Percentiles rank a stretch among this genome's conserved stretches.
phyloP scores from a whole-genome alignment of 2,888 invertebrate species.

The Brenthis daphne region DNA sequence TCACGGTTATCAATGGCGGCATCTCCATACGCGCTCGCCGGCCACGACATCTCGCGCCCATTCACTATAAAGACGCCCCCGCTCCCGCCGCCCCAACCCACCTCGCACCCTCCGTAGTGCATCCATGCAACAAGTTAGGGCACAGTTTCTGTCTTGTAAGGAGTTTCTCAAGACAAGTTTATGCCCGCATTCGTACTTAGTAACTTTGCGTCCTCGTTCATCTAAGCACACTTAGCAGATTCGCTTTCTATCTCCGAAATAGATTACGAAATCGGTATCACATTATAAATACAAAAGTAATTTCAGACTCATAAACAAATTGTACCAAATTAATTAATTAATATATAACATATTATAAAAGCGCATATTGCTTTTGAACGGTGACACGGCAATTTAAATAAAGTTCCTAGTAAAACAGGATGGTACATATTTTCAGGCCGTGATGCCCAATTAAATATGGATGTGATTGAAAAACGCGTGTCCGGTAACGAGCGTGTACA shows the following conservation, averaged over 20 bases:
- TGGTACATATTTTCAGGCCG: constrained; percentile 77
- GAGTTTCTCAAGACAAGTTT: constrained; percentile 60
- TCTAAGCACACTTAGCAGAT: background rate
- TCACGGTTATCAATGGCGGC: constrained; percentile 79
- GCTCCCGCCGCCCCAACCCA: constrained; percentile 46
- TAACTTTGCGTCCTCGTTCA: constrained; percentile 14
- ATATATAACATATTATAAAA: constrained; percentile 26
- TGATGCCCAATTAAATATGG: constrained; percentile 83
- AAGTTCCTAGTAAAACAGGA: constrained; percentile 70
- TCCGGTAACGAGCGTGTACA: constrained; percentile 83
- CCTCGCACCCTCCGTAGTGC: constrained; percentile 69
- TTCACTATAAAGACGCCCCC: constrained; percentile 77
- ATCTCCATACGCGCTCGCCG: constrained; percentile 80
- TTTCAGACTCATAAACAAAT: background rate
- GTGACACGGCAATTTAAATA: constrained; percentile 44
- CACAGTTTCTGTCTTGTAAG: constrained; percentile 71
- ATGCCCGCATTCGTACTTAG: constrained; percentile 41
- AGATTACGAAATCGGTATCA: background rate
- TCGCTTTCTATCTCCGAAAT: constrained; percentile 7
- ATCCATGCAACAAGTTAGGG: constrained; percentile 81
- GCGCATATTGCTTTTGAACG: constrained; percentile 36
- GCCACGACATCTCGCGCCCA: constrained; percentile 80
- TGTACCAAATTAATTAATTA: constrained; percentile 20
- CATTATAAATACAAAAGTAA: background rate
- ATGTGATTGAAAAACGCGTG: constrained; percentile 83